Conservation (phyloP, 1,140 invertebrate genomes). For the Hydropsyche tenuis region DNA sequence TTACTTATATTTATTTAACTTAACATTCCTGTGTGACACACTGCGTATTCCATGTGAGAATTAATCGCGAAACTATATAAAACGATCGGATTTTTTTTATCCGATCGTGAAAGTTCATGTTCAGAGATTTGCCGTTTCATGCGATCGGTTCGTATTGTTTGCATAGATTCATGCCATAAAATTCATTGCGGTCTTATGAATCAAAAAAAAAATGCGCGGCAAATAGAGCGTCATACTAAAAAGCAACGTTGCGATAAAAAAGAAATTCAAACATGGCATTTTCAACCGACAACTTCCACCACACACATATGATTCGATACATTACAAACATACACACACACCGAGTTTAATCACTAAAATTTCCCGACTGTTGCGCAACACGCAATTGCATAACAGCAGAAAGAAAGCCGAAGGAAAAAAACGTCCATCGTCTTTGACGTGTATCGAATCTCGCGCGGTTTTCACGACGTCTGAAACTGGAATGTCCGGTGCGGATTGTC, state of each 20-base stretch:
- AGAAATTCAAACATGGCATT: conserved; percentile 4
- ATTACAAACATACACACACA: too few relatives aligned
- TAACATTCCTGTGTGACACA: neutral
- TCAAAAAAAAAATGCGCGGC: conserved; percentile 12
- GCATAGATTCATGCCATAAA: conserved; percentile 29
- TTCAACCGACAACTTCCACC: too few relatives aligned
- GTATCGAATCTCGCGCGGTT: neutral
- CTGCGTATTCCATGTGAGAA: too few relatives aligned
- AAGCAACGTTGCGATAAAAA: conserved; percentile 20
- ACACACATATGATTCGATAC: too few relatives aligned
- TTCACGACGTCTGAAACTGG: conserved; percentile 14
- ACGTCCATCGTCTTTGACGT: too few relatives aligned
- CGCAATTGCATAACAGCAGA: too few relatives aligned
- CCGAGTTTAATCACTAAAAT: too few relatives aligned
- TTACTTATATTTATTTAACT: too few relatives aligned
- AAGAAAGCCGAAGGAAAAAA: too few relatives aligned
- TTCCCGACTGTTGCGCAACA: too few relatives aligned
- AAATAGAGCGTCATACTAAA: conserved; percentile 34
- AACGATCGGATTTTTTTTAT: neutral
- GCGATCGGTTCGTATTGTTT: conserved; percentile 30
- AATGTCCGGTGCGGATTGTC: conserved; percentile 1
- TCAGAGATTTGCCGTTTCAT: conserved; percentile 14
- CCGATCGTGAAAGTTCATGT: conserved; percentile 18
- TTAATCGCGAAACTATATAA: neutral
- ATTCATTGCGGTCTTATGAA: neutral